Conservation (phyloP, 1,140 invertebrate genomes). For the Geopemphigus sp. region DNA sequence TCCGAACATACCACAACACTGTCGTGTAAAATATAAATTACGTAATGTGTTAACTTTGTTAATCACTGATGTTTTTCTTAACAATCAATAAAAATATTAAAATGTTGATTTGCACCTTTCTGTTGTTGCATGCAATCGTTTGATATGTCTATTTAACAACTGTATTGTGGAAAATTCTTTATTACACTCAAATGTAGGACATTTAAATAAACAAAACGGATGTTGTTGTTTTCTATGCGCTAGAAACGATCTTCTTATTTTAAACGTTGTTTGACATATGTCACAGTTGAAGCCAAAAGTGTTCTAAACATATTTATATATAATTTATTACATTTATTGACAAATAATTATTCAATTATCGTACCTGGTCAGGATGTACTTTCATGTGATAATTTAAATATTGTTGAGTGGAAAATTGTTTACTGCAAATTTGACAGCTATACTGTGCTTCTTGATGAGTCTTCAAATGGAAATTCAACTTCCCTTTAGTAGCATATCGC, state of each 20-base stretch:
- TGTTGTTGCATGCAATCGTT: conserved; percentile 20
- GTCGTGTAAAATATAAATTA: neutral
- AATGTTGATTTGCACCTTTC: neutral
- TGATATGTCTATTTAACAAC: conserved; percentile 27
- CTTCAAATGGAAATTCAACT: conserved; percentile 48
- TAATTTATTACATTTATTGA: neutral
- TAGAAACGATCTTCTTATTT: conserved; percentile 10
- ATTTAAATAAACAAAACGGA: conserved; percentile 38
- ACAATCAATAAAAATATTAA: neutral
- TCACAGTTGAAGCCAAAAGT: conserved; percentile 30
- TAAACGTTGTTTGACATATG: conserved; percentile 28
- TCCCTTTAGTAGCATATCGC: conserved; percentile 44
- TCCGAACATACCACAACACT: conserved; percentile 9
- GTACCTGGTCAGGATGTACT: conserved; percentile 37
- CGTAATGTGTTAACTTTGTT: neutral
- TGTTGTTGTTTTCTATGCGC: conserved; percentile 43
- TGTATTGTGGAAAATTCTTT: conserved; percentile 32
- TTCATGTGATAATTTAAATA: conserved; percentile 42
- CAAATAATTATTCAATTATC: neutral
- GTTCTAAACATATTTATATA: conserved; percentile 23
- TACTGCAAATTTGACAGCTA: conserved; percentile 6
- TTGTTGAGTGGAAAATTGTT: conserved; percentile 35
- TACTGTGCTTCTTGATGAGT: conserved; percentile 43
- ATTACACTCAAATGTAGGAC: conserved; percentile 23
- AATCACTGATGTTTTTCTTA: neutral